phyloP scores from a whole-genome alignment of 2,797 vertebrate genomes.

The Brotogeris chrysoptera region DNA sequence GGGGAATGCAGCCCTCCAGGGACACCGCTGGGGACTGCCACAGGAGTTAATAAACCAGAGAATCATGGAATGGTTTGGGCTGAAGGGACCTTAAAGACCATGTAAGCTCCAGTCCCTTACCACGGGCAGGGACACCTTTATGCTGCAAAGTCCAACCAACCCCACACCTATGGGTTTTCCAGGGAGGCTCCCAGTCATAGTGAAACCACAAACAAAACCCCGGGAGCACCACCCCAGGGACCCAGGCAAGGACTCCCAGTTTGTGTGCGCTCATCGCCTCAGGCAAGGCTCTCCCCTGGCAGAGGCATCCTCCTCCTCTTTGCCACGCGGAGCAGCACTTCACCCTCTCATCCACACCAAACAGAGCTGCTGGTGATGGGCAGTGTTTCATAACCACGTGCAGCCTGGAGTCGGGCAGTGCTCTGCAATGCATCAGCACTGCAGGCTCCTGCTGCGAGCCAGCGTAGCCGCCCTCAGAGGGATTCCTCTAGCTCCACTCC shows the following conservation, averaged over 20 bases:
- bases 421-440: not conserved
- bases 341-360: not conserved
- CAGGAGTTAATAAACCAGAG: not conserved
- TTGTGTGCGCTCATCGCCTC: accelerated
- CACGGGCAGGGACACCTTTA: not conserved
- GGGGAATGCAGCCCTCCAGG: not conserved
- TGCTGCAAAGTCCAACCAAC: not conserved
- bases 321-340: not conserved
- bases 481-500: not conserved
- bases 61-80: not conserved
- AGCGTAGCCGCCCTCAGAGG: not conserved
- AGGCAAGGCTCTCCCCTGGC: not conserved
- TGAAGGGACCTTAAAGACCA: not conserved
- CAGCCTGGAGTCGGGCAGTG: not conserved
- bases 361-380: not conserved
- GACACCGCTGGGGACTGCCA: not conserved
- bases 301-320: not conserved
- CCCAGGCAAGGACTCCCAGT: not conserved
- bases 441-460: not conserved
- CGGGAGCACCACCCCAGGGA: not conserved
- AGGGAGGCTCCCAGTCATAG: not conserved
- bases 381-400: not conserved
- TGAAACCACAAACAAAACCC: not conserved
- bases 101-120: not conserved
- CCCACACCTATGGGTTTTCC: not conserved